These are phyloP conservation scores for Dermatophagoides farinae DNA, from an alignment of 1,140 invertebrate genomes.

Conservation along the genomic window DNA sequence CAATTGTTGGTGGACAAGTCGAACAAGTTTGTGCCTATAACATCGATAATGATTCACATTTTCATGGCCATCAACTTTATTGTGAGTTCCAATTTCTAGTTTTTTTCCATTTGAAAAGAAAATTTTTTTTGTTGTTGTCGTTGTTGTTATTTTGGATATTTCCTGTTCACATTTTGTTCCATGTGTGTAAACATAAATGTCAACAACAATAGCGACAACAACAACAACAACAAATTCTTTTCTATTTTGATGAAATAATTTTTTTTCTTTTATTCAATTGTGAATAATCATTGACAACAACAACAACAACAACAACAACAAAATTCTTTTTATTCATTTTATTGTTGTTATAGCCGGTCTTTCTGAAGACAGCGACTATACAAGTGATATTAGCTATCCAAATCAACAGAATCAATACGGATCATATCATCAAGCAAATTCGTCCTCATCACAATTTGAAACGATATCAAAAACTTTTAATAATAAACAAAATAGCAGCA, in stretches of 20 bases:
- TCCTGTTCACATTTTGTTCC: no score
- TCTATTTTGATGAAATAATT: neutral
- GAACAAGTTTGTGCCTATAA: conserved; percentile 29
- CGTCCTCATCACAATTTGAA: conserved; percentile 52
- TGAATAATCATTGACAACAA: no score
- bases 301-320: no score
- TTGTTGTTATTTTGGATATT: no score
- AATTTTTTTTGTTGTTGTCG: no score
- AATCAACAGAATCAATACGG: conserved; percentile 26
- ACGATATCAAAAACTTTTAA: conserved; percentile 29
- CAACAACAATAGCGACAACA: no score
- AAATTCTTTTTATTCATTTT: neutral
- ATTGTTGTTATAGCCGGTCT: conserved; percentile 50
- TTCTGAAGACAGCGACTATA: conserved; percentile 91
- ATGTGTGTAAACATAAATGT: no score
- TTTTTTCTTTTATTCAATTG: neutral
- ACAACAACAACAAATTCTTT: no score
- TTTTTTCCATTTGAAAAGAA: neutral
- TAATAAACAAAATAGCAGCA: neutral
- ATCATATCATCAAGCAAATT: conserved; percentile 47
- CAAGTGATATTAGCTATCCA: conserved; percentile 84
- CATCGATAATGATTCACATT: neutral
- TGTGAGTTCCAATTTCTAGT: neutral
- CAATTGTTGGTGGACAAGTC: conserved; percentile 30
- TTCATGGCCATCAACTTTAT: conserved; percentile 9